Evolutionary conservation across 2,797 vertebrate species (phyloP).

Genomic region (Discoglossus pictus): DNA sequence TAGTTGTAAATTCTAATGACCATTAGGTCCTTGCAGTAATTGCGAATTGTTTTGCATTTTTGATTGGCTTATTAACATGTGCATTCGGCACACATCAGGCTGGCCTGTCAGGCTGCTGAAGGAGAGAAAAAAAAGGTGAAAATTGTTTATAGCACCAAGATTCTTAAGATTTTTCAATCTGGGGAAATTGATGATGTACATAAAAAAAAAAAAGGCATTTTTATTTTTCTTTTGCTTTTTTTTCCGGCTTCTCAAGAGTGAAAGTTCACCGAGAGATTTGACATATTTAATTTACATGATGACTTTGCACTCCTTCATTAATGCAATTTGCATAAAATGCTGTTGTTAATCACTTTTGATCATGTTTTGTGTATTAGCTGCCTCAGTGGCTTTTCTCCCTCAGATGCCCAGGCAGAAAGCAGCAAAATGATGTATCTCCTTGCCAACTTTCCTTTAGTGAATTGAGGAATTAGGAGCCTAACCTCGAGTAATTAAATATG

Average conservation of each 20-base stretch:
- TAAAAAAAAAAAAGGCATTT: constrained; percentile 73
- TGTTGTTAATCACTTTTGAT: constrained; percentile 92
- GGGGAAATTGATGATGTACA: constrained; percentile 87
- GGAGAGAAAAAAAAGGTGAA: constrained; percentile 82
- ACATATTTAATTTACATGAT: constrained; percentile 99
- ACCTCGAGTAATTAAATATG: constrained; percentile 84
- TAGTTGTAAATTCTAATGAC: constrained; percentile 99
- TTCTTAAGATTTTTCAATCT: constrained; percentile 74
- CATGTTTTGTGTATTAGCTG: constrained; percentile 87
- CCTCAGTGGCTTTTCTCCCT: constrained; percentile 81
- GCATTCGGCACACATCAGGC: constrained; percentile 95
- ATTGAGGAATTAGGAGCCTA: constrained; percentile 83
- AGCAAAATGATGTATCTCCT: constrained; percentile 80
- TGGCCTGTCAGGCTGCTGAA: constrained; percentile 92
- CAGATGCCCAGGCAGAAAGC: constrained; percentile 77
- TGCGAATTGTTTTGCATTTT: constrained; percentile 99
- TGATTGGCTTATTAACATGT: constrained; percentile 99
- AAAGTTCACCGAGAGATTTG: constrained; percentile 94
- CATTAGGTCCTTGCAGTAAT: constrained; percentile 99
- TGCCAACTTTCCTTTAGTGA: constrained; percentile 83
- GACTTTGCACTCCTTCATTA: constrained; percentile 96
- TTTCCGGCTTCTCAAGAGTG: constrained; percentile 86
- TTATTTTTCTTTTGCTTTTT: too few species aligned
- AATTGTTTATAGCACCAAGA: constrained; percentile 84
- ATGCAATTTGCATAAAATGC: constrained; percentile 89